Conservation (phyloP, 2,797 vertebrate species). For the Dromococcyx pavoninus region DNA sequence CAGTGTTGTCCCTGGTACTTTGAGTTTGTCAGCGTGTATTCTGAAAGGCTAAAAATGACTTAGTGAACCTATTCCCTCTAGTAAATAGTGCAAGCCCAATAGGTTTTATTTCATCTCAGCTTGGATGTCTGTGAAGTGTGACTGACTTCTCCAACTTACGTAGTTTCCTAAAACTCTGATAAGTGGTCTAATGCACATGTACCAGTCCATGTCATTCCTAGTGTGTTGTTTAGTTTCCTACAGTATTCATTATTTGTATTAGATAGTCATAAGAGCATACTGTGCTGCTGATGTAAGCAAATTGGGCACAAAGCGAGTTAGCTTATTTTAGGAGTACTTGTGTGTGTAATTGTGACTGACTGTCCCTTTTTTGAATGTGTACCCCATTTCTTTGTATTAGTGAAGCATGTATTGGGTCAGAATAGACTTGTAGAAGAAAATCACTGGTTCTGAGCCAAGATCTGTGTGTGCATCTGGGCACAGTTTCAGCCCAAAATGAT, state of each 20-base stretch:
- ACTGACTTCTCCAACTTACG: neutral
- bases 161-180: neutral
- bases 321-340: neutral
- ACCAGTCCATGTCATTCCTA: neutral
- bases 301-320: neutral
- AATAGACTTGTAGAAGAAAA: neutral
- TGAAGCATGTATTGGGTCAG: neutral
- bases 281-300: conserved; percentile 24
- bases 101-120: neutral
- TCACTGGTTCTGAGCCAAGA: neutral
- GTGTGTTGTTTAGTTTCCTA: neutral
- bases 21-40: neutral
- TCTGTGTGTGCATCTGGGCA: neutral
- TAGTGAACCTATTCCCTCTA: neutral
- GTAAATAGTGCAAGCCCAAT: fast-evolving
- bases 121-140: neutral
- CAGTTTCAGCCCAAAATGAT: neutral
- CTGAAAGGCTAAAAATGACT: neutral
- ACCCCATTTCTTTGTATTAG: neutral
- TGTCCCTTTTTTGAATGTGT: neutral
- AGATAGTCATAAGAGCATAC: neutral
- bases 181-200: neutral
- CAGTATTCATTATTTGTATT: conserved; percentile 2
- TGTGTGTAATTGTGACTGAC: neutral
- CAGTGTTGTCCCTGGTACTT: neutral